These are phyloP conservation scores for Hirundo rustica DNA, from an alignment of 2,797 vertebrate genomes.

Conservation along the genomic window DNA sequence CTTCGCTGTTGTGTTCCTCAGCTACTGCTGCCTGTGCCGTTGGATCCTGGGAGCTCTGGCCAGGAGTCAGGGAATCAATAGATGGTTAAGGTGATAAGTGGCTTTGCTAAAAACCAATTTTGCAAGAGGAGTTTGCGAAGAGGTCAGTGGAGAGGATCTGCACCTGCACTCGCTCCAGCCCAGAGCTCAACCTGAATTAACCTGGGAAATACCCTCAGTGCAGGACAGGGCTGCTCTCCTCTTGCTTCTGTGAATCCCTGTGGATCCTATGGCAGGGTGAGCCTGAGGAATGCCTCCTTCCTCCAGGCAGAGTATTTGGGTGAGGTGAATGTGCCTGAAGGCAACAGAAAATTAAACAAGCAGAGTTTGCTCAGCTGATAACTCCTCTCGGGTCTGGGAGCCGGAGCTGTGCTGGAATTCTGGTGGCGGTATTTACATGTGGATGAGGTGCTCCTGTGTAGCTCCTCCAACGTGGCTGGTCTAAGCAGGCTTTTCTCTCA, in stretches of 20 bases:
- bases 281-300: neutral
- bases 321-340: neutral
- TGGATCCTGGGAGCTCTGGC: slow-evolving; percentile 2
- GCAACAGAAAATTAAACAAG: neutral
- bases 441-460: neutral
- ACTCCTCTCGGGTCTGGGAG: rapidly evolving
- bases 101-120: slow-evolving; percentile 57
- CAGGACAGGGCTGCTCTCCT: rapidly evolving
- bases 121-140: slow-evolving; percentile 35
- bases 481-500: neutral
- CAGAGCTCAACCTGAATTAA: neutral
- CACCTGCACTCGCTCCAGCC: neutral
- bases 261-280: neutral
- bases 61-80: slow-evolving; percentile 15
- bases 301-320: neutral
- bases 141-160: neutral
- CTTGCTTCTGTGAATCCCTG: neutral
- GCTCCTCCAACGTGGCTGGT: neutral
- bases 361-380: neutral
- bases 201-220: neutral
- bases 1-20: neutral
- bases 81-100: slow-evolving; percentile 57
- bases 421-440: neutral
- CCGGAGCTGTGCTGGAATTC: neutral
- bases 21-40: neutral